Conservation (phyloP, 2,888 invertebrate species). For the Zelleria hepariella region DNA sequence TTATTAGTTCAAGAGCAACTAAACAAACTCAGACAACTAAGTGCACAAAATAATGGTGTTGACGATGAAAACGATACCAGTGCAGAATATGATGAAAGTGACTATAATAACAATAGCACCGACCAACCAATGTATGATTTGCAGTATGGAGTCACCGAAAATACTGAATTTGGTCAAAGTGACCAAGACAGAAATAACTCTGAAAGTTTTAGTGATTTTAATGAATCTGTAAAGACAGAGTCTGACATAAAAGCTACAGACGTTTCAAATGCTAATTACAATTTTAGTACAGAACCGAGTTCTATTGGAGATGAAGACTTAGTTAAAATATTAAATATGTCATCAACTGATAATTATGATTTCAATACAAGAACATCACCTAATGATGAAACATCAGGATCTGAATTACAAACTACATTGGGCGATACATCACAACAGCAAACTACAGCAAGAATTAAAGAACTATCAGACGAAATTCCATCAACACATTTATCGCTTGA, state of each 20-base stretch:
- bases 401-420: neutral
- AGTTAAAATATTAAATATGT: neutral
- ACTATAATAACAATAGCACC: neutral
- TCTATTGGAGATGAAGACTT: neutral
- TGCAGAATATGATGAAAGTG: neutral
- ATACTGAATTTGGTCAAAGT: neutral
- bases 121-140: neutral
- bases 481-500: neutral
- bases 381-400: neutral
- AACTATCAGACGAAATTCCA: neutral
- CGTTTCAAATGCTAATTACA: neutral
- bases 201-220: neutral
- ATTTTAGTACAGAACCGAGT: neutral
- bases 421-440: neutral
- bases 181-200: neutral
- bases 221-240: neutral
- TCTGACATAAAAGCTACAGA: neutral
- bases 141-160: neutral
- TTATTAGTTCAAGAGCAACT: neutral
- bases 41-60: constrained; percentile 1
- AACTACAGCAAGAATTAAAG: neutral
- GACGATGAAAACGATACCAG: neutral
- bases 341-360: neutral
- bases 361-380: neutral
- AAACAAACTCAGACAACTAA: neutral